phyloP scores from a whole-genome alignment of 2,797 vertebrate species.

The Sternarchorhynchus goeldii region DNA sequence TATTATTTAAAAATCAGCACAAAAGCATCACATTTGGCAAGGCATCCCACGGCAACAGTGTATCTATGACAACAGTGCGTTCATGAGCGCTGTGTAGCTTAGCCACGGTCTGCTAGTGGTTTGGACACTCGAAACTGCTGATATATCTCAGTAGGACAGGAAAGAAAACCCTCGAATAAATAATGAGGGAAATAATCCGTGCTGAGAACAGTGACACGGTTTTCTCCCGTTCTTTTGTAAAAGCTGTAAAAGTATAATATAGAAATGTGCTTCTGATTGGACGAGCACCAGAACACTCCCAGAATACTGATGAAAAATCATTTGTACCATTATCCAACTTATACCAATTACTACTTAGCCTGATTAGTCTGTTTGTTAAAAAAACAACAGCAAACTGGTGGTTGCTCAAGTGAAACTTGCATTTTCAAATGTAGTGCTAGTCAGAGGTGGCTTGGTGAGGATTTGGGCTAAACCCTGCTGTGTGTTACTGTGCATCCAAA shows the following conservation, averaged over 20 bases:
- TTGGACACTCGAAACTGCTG: slow-evolving; percentile 40
- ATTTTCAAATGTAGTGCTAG: not conserved
- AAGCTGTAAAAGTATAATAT: not conserved
- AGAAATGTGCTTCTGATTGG: not conserved
- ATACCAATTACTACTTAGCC: not conserved
- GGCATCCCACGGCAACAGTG: slow-evolving; percentile 50
- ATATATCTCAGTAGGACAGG: slow-evolving; percentile 49
- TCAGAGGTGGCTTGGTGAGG: not conserved
- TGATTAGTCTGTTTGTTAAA: not conserved
- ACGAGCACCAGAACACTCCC: not conserved
- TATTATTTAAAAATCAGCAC: slow-evolving; percentile 27
- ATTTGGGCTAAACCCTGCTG: too few species aligned
- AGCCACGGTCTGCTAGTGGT: slow-evolving; percentile 37
- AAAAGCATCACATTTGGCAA: slow-evolving; percentile 44
- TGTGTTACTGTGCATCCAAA: not conserved
- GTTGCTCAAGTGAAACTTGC: not conserved
- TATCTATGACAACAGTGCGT: slow-evolving; percentile 61
- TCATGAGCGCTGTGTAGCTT: slow-evolving; percentile 43
- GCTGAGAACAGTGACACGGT: slow-evolving; percentile 17
- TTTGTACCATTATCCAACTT: not conserved
- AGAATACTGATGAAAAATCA: not conserved
- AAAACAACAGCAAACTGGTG: slow-evolving; percentile 1
- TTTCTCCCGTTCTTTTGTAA: not conserved
- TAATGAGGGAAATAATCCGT: not conserved
- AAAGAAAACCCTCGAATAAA: slow-evolving; percentile 14